Evolutionary conservation across 2,888 invertebrate genomes (phyloP), one percentile per base, ranked within the genome.

Genomic region (Dynastes hyllus): DNA sequence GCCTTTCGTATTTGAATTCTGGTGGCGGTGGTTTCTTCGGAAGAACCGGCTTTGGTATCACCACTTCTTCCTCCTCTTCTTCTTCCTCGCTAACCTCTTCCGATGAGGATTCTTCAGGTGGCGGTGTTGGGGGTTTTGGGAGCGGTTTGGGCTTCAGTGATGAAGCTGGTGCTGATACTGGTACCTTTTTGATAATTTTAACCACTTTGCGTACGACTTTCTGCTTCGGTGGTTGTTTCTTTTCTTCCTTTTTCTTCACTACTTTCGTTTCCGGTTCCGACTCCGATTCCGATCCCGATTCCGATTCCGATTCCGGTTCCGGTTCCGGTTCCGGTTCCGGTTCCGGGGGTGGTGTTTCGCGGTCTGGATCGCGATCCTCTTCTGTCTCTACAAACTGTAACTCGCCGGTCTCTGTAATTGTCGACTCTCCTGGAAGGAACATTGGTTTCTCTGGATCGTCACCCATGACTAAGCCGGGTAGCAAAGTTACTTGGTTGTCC

Each of bases 401-500:
- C 83, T 88, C 88, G 76, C 88, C 88, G 22, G 85, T 84, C 82
- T 88, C 86, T 50, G 88, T 88, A 80, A 89, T 88, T 5, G 87
- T 85, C 50, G 88, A 88, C 79, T 89, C 88, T 37, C 88, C 88
- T 83, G 89, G 88, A 85, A 89, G 83, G 84, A 89, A 89, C 85
- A 89, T 88, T 45, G 86, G 87, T 83, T 89, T 89, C 37, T 89
- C 90, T 79, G 89, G 89, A 79, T 92, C 91, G 84, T 92, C 91
- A 85, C 88, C 89, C 89, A 95, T 95, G 37, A 95, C 93, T 89
- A 95, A 94, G 71, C 95, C 95, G 0, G 95, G 95, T 84, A 95
- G 94, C 84, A 95, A 94, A 2, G 94, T 94, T 1, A 95, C 95
- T 1, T 95, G 95, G 70, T 92, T 93, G 86, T 94, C 94, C 8